Evolutionary conservation across 2,797 vertebrate genomes (phyloP), one percentile per base, ranked within the genome.

Genomic region (Zenarchopterus dispar): DNA sequence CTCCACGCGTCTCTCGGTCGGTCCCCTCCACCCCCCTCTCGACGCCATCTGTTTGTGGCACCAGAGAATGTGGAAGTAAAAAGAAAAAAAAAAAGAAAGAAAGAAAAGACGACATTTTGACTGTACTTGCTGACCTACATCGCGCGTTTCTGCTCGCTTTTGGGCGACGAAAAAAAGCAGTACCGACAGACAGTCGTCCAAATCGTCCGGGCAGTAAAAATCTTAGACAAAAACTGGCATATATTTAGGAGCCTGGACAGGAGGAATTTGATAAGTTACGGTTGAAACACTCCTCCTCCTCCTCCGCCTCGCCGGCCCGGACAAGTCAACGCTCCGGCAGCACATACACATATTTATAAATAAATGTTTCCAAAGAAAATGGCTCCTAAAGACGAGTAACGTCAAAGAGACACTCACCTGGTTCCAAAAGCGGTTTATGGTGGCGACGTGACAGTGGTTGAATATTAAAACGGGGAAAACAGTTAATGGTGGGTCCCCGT

Each of bases 391-490:
- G 13, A 31, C 48, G 21, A 49, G 56, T 63, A 49, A 65, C 2
- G 23, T 4, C 44, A 70, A 23, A 43, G 17, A 23, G 19, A 3
- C 56, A 92, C 93, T 94, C 88, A 93, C 93, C 93, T 91, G 92
- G 62, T 91, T 92, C 92, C 91, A 93, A 91, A 93, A 93, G 48
- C 77, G 89, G 88, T 91, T 86, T 91, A 91, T 92, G 89, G 88
- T 92, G 90, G 91, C 90, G 90, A 83, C 84, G 87, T 87, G 83
- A 72, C 77, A 55, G 88, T 65, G 81, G 70, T 81, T 71, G 52
- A 22, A 80, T 85, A 67, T 85, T 53, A 80, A 85, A 79, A 43
- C 75, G 75, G 58, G 77, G 19, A 72, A 61, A 66, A 67, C 81
- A 75, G 81, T 85, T 81, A 62, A 60, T 87, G 89, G 82, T 59